Conservation (phyloP, 2,888 invertebrate species). For the Cephus sareptanus region DNA sequence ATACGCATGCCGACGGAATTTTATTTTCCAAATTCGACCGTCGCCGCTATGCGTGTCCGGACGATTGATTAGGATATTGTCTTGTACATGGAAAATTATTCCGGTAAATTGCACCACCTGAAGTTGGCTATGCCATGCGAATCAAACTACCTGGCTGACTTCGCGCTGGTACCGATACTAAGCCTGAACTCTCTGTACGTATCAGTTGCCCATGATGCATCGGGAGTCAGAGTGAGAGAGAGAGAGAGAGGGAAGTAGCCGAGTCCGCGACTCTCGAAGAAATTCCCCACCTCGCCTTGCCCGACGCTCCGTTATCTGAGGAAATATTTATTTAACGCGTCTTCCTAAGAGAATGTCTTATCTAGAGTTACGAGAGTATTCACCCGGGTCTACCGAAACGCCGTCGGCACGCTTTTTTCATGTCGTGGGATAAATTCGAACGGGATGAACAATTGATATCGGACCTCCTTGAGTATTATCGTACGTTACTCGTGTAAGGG, state of each 20-base stretch:
- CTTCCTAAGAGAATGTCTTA: conserved; percentile 2
- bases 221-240: background rate
- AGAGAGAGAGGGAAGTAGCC: background rate
- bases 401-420: conserved; percentile 3
- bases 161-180: background rate
- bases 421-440: background rate
- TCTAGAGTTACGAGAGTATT: conserved; percentile 14
- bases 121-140: background rate
- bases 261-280: background rate
- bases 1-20: background rate
- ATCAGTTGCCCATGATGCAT: background rate
- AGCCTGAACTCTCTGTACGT: background rate
- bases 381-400: conserved; percentile 11
- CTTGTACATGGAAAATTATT: background rate
- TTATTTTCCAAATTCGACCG: background rate
- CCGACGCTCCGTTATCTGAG: background rate
- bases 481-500: background rate
- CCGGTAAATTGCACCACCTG: background rate
- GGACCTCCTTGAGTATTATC: background rate
- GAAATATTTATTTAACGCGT: conserved; percentile 3
- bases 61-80: background rate
- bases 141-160: background rate
- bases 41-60: background rate
- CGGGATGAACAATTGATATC: background rate
- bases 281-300: no score